A percentile compares a stretch with the other conserved stretches of the same genome.
phyloP scores from a whole-genome alignment of 2,113 vertebrate genomes.

The Australoheros scitulus region DNA sequence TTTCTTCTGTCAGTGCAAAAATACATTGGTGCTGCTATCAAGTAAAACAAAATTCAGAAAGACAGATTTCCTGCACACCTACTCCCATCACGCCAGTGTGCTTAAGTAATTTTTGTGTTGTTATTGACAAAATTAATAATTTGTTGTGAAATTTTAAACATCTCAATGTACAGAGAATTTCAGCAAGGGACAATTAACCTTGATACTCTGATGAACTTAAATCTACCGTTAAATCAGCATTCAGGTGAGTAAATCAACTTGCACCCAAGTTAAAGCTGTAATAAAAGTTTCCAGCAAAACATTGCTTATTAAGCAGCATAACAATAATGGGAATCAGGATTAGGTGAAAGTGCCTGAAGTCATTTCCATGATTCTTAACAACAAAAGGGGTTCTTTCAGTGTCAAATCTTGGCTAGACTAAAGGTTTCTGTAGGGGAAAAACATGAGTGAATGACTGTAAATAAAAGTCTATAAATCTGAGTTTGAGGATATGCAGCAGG shows the following conservation, averaged over 20 bases:
- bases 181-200: not conserved
- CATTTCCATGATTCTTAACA: not conserved
- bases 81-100: not conserved
- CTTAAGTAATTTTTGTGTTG: not conserved
- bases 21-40: slow-evolving; percentile 1
- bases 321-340: not conserved
- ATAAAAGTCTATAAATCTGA: too few relatives aligned
- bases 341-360: not conserved
- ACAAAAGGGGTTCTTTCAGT: not conserved
- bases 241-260: not conserved
- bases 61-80: slow-evolving; percentile 6
- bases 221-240: not conserved
- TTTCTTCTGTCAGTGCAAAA: not conserved
- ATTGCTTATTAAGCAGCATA: not conserved
- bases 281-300: not conserved
- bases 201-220: not conserved
- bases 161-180: not conserved
- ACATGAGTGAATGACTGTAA: not conserved
- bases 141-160: not conserved
- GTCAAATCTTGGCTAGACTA: not conserved
- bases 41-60: slow-evolving; percentile 11
- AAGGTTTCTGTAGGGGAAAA: not conserved
- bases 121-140: not conserved
- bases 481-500: too few relatives aligned
- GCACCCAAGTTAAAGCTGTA: too few relatives aligned